Evolutionary conservation across 2,797 vertebrate species (phyloP).

Genomic region (Hippoglossus hippoglossus): DNA sequence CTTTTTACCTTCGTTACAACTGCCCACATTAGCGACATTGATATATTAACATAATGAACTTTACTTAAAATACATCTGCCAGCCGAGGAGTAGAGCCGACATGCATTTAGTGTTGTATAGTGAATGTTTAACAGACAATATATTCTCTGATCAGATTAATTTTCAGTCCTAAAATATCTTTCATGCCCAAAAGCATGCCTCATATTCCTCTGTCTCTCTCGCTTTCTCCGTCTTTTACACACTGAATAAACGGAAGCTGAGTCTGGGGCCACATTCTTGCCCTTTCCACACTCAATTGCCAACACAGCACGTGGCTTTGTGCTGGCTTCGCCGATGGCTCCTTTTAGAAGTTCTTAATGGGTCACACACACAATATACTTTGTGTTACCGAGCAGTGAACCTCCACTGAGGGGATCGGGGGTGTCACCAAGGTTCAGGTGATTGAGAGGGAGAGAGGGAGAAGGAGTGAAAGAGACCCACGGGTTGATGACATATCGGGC

Average conservation of each 20-base stretch:
- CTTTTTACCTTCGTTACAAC: neutral
- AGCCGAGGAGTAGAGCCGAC: neutral
- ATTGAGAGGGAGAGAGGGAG: constrained; percentile 17
- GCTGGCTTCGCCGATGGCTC: constrained; percentile 63
- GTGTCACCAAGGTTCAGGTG: constrained; percentile 61
- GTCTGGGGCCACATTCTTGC: constrained; percentile 75
- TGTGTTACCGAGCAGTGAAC: constrained; percentile 58
- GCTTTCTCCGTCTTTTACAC: constrained; percentile 12
- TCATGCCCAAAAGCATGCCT: constrained; percentile 38
- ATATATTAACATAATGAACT: neutral
- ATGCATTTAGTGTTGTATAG: neutral
- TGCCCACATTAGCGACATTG: neutral
- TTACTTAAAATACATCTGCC: neutral
- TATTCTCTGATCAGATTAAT: neutral
- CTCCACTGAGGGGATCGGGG: constrained; percentile 40
- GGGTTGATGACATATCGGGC: neutral
- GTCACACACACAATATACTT: constrained; percentile 64
- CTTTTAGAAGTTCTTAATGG: constrained; percentile 65
- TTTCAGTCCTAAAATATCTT: constrained; percentile 32
- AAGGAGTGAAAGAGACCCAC: neutral
- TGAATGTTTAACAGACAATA: constrained; percentile 9
- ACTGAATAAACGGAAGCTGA: constrained; percentile 55
- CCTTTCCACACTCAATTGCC: constrained; percentile 70
- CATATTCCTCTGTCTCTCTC: constrained; percentile 5
- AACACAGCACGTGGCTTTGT: constrained; percentile 76